Evolutionary conservation across 2,888 invertebrate species (phyloP), one percentile per base, ranked within the genome.

Genomic region (Ashinkailepas kermadecensis): DNA sequence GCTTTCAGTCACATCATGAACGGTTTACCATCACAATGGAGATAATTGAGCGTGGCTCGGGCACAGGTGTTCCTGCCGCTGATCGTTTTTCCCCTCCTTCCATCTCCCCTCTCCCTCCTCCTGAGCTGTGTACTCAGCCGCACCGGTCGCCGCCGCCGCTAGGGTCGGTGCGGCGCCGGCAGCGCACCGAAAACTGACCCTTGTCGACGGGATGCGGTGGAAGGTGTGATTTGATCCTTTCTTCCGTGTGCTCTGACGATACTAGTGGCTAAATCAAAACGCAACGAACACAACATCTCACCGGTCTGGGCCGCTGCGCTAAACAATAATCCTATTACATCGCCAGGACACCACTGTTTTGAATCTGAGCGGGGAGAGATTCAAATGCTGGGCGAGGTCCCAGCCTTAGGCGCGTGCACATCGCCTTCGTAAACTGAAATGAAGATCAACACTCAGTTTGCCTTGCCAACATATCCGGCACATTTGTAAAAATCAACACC

Each of bases 1-100:
- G 39, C 39, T 25, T 70, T 70, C 74, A 21, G 54, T 74, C 74
- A 21, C 74, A 18, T 74, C 74, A 21, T 56, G 54, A 56, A 21
- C 74, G 74, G 74, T 74, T 74, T 74, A 74, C 74, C 74, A 74
- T 74, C 74, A 74, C 74, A 74, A 74, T 74, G 56, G 74, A 74
- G 74, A 74, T 74, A 74, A 74, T 74, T 74, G 74, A 74, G 74
- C 74, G 74, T 11, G 74, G 54, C 21, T 1, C 7, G 18, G 56
- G 15, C 18, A 56, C 74, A 74, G 74, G 74, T 74, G 74, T 54
- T 54, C 54, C 56, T 15, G 25, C 74, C 25, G 7, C 74, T 56
- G 74, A 56, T 74, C 74, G 74, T 74, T 74, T 74, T 74, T 74
- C 7, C 74, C 56, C 56, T 13, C 39, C 56, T 21, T 10, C 21